A percentile compares a stretch with the other conserved stretches of the same genome.
Conservation (phyloP, 2,113 vertebrate species). For the Etia nguti region DNA sequence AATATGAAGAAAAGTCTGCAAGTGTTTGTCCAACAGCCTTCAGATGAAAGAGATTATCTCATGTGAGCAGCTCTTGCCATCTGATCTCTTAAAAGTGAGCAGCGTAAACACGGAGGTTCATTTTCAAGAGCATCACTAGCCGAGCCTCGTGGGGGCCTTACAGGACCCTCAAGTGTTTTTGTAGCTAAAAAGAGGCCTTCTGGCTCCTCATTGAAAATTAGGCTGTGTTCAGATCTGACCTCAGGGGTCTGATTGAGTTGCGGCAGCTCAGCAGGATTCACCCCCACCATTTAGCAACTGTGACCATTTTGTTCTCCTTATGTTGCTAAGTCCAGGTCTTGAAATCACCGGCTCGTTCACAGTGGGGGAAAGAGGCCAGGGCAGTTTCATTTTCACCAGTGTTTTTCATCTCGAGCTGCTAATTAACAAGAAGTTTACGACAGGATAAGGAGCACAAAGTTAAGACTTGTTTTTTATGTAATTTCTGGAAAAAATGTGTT, state of each 20-base stretch:
- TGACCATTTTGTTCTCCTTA: constrained; percentile 1
- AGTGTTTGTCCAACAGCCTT: constrained; percentile 52
- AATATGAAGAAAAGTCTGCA: constrained; percentile 11
- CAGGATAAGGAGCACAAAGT: background rate
- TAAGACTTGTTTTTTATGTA: background rate
- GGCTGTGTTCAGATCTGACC: constrained; percentile 26
- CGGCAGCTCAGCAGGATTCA: constrained; percentile 34
- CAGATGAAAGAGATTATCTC: constrained; percentile 36
- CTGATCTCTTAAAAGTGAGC: constrained; percentile 58
- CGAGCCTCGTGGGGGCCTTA: constrained; percentile 20
- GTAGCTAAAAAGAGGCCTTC: constrained; percentile 24
- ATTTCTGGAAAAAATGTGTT: background rate
- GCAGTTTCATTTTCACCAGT: constrained; percentile 19
- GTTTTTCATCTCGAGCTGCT: constrained; percentile 2
- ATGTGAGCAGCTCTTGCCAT: constrained; percentile 22
- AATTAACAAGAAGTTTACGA: background rate
- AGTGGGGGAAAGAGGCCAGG: background rate
- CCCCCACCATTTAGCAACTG: constrained; percentile 9
- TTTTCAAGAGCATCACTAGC: constrained; percentile 47
- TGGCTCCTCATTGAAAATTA: constrained; percentile 54
- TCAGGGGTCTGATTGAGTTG: constrained; percentile 54
- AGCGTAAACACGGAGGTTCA: constrained; percentile 59
- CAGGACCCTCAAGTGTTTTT: constrained; percentile 31
- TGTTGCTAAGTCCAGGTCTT: constrained; percentile 13
- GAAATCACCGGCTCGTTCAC: constrained; percentile 34